A percentile compares a stretch with the other conserved stretches of the same genome.
phyloP scores from a whole-genome alignment of 53 echinoderm and acorn worm genomes.

The Glandiceps talaboti region DNA sequence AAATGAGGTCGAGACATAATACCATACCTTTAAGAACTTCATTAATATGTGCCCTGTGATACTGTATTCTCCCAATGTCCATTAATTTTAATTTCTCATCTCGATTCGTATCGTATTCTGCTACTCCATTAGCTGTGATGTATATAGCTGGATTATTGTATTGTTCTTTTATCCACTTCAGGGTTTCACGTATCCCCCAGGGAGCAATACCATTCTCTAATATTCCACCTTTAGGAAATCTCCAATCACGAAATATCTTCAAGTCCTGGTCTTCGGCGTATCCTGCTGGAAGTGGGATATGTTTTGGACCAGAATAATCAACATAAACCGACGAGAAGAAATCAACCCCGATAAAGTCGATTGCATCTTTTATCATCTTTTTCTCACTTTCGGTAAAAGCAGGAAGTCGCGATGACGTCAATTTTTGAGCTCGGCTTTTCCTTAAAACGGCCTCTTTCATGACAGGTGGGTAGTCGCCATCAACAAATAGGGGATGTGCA shows the following conservation, averaged over 20 bases:
- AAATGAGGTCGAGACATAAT: no score
- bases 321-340: background rate
- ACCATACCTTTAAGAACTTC: conserved; percentile 9
- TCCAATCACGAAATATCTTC: background rate
- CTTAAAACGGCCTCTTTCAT: background rate
- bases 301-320: background rate
- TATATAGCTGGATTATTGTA: conserved; percentile 4
- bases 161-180: conserved; percentile 5
- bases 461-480: conserved; percentile 1
- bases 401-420: conserved; percentile 3
- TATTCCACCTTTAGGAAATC: background rate
- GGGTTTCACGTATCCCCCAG: conserved; percentile 4
- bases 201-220: background rate
- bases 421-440: background rate
- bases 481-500: conserved; percentile 3
- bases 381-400: background rate
- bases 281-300: background rate
- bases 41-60: conserved; percentile 1
- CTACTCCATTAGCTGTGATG: conserved; percentile 5
- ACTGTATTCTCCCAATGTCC: background rate
- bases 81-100: background rate
- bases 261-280: background rate
- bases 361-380: background rate
- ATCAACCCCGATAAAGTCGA: conserved; percentile 3
- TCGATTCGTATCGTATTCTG: background rate